phyloP scores from a whole-genome alignment of 2,888 invertebrate genomes.

The Thera britannica region DNA sequence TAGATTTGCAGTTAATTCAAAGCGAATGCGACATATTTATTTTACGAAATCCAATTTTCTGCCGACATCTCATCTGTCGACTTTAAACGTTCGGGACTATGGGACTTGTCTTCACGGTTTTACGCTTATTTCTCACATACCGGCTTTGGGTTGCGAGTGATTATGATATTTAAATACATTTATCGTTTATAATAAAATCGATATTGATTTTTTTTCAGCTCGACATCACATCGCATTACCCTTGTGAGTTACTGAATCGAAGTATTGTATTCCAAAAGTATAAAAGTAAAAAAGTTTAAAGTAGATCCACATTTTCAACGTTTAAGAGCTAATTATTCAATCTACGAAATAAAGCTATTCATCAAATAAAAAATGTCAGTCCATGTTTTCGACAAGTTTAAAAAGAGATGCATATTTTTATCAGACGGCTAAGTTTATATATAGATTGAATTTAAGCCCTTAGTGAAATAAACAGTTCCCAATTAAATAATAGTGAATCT shows the following conservation, averaged over 20 bases:
- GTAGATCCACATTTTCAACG: neutral
- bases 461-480: too few species aligned
- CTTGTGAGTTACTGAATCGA: neutral
- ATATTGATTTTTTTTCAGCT: conserved; percentile 19
- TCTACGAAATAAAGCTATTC: too few species aligned
- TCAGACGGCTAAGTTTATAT: too few species aligned
- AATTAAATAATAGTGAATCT: too few species aligned
- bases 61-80: conserved; percentile 84
- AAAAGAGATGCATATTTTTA: too few species aligned
- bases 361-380: too few species aligned
- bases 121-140: conserved; percentile 72
- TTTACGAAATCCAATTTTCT: conserved; percentile 85
- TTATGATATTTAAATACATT: conserved; percentile 52
- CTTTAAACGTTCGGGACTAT: conserved; percentile 79
- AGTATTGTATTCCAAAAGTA: neutral
- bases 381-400: too few species aligned
- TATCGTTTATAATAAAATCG: conserved; percentile 37
- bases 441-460: too few species aligned
- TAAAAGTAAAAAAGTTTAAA: neutral
- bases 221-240: neutral
- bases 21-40: conserved; percentile 82
- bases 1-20: conserved; percentile 56
- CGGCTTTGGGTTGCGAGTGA: conserved; percentile 58
- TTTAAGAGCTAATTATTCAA: too few species aligned
- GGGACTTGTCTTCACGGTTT: conserved; percentile 75